Evolutionary conservation across 2,797 vertebrate species (phyloP).

Genomic region (Diceros bicornis): DNA sequence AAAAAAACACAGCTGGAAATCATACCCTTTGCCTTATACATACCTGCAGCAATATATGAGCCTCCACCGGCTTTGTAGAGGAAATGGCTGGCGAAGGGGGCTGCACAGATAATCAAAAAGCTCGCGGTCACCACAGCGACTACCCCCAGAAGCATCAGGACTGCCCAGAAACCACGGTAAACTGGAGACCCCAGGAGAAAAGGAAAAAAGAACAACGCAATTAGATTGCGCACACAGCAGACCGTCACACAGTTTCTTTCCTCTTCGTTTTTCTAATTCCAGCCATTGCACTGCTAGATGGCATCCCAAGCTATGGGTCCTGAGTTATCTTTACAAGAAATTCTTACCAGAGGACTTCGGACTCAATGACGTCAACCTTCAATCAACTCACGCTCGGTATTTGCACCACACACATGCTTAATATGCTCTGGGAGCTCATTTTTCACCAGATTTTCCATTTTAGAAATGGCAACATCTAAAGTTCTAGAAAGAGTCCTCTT

Average conservation of each 20-base stretch:
- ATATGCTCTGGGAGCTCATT: constrained; percentile 31
- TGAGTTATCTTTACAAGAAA: constrained; percentile 12
- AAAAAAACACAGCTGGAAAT: background rate
- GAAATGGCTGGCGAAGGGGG: constrained; percentile 95
- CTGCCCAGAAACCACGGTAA: constrained; percentile 98
- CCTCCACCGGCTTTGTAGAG: constrained; percentile 97
- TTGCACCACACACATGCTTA: background rate
- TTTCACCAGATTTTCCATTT: constrained; percentile 67
- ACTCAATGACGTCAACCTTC: background rate
- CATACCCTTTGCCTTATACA: constrained; percentile 39
- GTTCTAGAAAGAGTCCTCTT: constrained; percentile 55
- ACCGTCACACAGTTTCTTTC: background rate
- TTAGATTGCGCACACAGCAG: constrained; percentile 63
- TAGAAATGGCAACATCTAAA: constrained; percentile 62
- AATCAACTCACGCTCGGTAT: constrained; percentile 47
- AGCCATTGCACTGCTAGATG: background rate
- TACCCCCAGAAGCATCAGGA: constrained; percentile 96
- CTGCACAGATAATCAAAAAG: constrained; percentile 97
- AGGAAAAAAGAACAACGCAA: constrained; percentile 19
- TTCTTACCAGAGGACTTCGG: constrained; percentile 59
- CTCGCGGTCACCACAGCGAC: constrained; percentile 92
- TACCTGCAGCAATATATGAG: constrained; percentile 95
- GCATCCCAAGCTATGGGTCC: background rate
- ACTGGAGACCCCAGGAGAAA: constrained; percentile 89
- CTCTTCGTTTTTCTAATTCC: constrained; percentile 61